Evolutionary conservation across 2,888 invertebrate species (phyloP).

Genomic region (Autographa pulchrina): DNA sequence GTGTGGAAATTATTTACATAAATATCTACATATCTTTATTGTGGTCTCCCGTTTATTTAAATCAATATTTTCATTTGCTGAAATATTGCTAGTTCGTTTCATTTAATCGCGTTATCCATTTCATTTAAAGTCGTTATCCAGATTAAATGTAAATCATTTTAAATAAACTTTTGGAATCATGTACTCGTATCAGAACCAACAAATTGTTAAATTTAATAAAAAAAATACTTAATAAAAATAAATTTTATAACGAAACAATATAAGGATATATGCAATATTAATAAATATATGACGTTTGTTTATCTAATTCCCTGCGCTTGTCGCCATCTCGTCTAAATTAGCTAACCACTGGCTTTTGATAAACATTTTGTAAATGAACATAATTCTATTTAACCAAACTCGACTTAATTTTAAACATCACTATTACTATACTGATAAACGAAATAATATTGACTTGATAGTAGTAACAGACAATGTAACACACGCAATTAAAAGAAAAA

Average conservation of each 20-base stretch:
- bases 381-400: conserved; percentile 38
- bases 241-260: conserved; percentile 53
- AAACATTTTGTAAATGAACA: conserved; percentile 56
- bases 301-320: conserved; percentile 45
- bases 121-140: conserved; percentile 47
- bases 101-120: conserved; percentile 45
- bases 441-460: too few species aligned
- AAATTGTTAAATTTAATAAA: conserved; percentile 54
- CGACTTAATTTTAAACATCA: conserved; percentile 32
- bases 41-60: conserved; percentile 52
- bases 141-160: conserved; percentile 54
- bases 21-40: conserved; percentile 79
- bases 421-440: neutral
- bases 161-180: conserved; percentile 50
- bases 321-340: conserved; percentile 49
- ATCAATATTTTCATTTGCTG: conserved; percentile 47
- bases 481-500: too few species aligned
- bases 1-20: conserved; percentile 79
- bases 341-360: conserved; percentile 53
- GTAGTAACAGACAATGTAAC: too few species aligned
- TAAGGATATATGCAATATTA: conserved; percentile 41
- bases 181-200: conserved; percentile 61
- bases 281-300: conserved; percentile 43
- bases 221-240: conserved; percentile 50
- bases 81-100: conserved; percentile 44